Percentiles rank a stretch among this genome's conserved stretches.
phyloP scores from a whole-genome alignment of 2,888 invertebrate genomes.

The Cantharis rufa region DNA sequence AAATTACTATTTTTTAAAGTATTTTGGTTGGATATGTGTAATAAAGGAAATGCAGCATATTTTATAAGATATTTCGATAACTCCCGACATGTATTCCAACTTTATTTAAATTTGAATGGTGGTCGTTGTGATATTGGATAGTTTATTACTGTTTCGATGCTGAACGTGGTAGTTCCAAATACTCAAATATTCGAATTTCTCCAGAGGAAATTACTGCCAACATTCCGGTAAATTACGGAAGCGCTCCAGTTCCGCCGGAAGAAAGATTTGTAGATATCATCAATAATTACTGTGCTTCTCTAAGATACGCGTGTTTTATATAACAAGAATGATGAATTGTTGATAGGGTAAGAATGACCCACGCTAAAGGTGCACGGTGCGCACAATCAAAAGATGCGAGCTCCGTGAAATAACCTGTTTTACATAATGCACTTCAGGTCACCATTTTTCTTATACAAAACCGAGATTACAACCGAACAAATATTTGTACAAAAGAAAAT shows the following conservation, averaged over 20 bases:
- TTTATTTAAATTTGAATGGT: constrained; percentile 23
- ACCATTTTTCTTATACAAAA: constrained; percentile 1
- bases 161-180: constrained; percentile 14
- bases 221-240: constrained; percentile 37
- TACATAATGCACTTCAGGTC: constrained; percentile 18
- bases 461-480: neutral
- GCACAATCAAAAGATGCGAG: constrained; percentile 36
- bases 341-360: constrained; percentile 31
- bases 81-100: constrained; percentile 16
- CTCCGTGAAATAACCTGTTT: constrained; percentile 38
- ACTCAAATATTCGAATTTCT: constrained; percentile 34
- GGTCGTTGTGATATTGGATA: constrained; percentile 20
- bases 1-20: neutral
- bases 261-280: constrained; percentile 40
- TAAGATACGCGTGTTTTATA: constrained; percentile 36
- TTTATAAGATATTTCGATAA: constrained; percentile 19
- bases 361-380: constrained; percentile 18
- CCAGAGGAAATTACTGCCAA: constrained; percentile 40
- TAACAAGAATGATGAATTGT: constrained; percentile 35
- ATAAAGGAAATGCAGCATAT: constrained; percentile 2
- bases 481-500: neutral
- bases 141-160: constrained; percentile 17
- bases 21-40: neutral
- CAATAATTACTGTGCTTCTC: constrained; percentile 41
- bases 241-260: constrained; percentile 38